Evolutionary conservation across 2,113 vertebrate species (phyloP), one percentile per base, ranked within the genome.

Genomic region (Entomyzon cyanotis): DNA sequence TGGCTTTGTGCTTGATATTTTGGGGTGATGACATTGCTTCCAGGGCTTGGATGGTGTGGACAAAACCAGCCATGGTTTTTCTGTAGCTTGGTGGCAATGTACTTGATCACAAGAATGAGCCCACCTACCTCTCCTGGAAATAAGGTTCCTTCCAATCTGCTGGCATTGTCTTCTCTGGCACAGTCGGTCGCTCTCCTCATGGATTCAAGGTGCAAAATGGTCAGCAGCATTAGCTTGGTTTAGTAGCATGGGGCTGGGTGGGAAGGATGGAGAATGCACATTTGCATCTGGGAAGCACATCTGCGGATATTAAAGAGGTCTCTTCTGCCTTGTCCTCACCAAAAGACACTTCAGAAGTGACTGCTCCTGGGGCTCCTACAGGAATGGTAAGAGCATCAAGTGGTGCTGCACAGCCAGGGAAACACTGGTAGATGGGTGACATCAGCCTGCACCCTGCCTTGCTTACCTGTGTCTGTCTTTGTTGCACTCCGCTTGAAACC

Each of bases 121-220:
- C 58, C 60, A 21, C 31, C 49, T 93, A 20, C 39, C 12, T 75
- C 33, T 78, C 19, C 44, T 64, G 65, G 44, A 74, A 91, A 42
- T 25, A 52, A 74, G 19, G 21, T 84, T 52, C 47, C 30, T 86
- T 85, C 39, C 2, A 3, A 2, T 64, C 37, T 6, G 3, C 25
- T 64, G 64, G 11, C 4, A 2, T 39, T 87, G 41, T 59, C 64
- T 33, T 78, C 33, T 30, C 24, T 8, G 5, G 35, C 37, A 42
- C 44, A 75, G n/a, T 37, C 28, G 1, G 0, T 60, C 0, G 0
- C 28, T 15, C 31, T 76, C 23, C 28, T 82, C 52, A 27, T 11
- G 65, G 58, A 87, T 84, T 65, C 7, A 2, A 84, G 23, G 28
- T 7, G 5, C 77, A 60, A 90, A 89, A 56, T 3, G 1, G 20